Evolutionary conservation across 1,140 invertebrate species (phyloP).

Genomic region (Andricus grossulariae): DNA sequence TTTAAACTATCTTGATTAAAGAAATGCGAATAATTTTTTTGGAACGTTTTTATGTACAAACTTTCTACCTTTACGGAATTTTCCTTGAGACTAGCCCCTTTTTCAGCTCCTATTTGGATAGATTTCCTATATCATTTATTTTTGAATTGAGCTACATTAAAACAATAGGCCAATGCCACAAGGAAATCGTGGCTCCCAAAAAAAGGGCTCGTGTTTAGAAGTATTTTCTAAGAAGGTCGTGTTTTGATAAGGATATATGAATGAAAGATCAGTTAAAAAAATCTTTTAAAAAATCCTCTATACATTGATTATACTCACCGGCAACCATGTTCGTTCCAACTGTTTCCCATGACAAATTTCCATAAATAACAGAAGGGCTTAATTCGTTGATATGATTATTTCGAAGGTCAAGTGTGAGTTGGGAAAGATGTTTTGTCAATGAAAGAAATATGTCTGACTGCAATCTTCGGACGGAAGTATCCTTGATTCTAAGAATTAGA

Average conservation of each 20-base stretch:
- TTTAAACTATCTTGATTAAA: too few relatives aligned
- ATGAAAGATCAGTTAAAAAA: slow-evolving; percentile 9
- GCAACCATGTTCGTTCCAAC: slow-evolving; percentile 87
- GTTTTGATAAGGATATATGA: background rate
- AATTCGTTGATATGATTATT: slow-evolving; percentile 88
- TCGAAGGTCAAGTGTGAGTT: slow-evolving; percentile 88
- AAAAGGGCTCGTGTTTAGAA: too few relatives aligned
- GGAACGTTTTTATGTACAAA: too few relatives aligned
- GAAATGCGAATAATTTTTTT: too few relatives aligned
- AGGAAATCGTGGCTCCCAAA: too few relatives aligned
- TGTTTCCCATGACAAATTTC: slow-evolving; percentile 89
- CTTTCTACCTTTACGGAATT: too few relatives aligned
- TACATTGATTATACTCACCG: slow-evolving; percentile 73
- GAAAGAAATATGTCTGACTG: slow-evolving; percentile 86
- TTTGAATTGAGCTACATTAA: too few relatives aligned
- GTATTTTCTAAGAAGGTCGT: too few relatives aligned
- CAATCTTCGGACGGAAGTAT: slow-evolving; percentile 84
- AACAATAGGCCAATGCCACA: too few relatives aligned
- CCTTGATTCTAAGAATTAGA: slow-evolving; percentile 84
- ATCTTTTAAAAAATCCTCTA: slow-evolving; percentile 16
- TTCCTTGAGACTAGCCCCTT: too few relatives aligned
- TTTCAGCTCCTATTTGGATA: too few relatives aligned
- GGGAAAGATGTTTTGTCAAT: slow-evolving; percentile 83
- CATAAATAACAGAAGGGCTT: slow-evolving; percentile 88
- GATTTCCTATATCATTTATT: too few relatives aligned